These are phyloP conservation scores for Chironomus tentans DNA, from an alignment of 2,888 invertebrate species.

Conservation along the genomic window DNA sequence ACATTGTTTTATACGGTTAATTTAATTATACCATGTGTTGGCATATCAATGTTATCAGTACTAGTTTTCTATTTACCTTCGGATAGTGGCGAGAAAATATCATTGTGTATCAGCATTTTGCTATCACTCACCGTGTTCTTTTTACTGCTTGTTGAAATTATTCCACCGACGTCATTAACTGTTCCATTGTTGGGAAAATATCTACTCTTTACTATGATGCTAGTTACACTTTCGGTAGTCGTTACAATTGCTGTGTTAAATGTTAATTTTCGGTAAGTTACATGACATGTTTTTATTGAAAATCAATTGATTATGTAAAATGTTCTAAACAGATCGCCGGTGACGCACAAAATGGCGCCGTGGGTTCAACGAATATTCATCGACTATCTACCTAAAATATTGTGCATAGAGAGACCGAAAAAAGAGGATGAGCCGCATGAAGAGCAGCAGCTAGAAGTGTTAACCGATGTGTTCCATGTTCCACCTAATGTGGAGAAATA, in stretches of 20 bases:
- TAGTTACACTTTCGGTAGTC: constrained; percentile 85
- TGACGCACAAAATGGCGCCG: constrained; percentile 84
- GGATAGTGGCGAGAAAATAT: constrained; percentile 96
- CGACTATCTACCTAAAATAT: constrained; percentile 72
- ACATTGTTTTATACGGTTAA: constrained; percentile 97
- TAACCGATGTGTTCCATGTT: constrained; percentile 70
- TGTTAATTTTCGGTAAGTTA: constrained; percentile 64
- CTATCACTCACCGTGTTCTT: constrained; percentile 92
- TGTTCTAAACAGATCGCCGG: constrained; percentile 56
- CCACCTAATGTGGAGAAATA: constrained; percentile 58
- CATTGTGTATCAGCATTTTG: constrained; percentile 88
- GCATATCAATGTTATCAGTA: constrained; percentile 92
- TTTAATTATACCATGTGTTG: constrained; percentile 93
- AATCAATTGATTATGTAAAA: background rate
- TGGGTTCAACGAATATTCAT: constrained; percentile 84
- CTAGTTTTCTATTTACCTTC: constrained; percentile 96
- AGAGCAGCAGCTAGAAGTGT: constrained; percentile 50
- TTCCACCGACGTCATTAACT: constrained; percentile 87
- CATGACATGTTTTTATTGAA: background rate
- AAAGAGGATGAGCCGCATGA: constrained; percentile 63
- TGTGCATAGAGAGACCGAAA: constrained; percentile 80
- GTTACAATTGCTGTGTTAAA: constrained; percentile 90
- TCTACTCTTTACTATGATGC: constrained; percentile 87
- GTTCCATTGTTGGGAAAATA: constrained; percentile 87
- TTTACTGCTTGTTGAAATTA: constrained; percentile 85